These are phyloP conservation scores for Myxocyprinus asiaticus DNA, from an alignment of 2,113 vertebrate genomes.

Conservation along the genomic window DNA sequence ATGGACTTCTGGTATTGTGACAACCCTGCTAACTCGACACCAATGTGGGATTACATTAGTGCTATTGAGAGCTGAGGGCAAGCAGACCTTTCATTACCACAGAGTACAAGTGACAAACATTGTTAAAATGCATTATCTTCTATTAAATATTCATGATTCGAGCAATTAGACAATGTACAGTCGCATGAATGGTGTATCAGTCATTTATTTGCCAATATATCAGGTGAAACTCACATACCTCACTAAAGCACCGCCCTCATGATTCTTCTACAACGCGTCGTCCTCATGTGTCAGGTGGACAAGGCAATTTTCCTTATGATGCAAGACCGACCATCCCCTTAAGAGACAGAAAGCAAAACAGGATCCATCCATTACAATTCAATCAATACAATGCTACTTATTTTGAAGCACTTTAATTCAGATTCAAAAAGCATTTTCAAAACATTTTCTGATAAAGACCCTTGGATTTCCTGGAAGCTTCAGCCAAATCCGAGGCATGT, in stretches of 20 bases:
- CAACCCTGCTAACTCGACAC: too few species aligned
- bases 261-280: slow-evolving; percentile 10
- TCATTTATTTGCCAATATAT: neutral
- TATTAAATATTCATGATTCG: too few species aligned
- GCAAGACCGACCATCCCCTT: slow-evolving; percentile 29
- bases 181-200: neutral
- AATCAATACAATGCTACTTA: slow-evolving; percentile 18
- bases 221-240: slow-evolving; percentile 44
- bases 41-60: too few species aligned
- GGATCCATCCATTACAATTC: neutral
- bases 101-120: too few species aligned
- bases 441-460: neutral
- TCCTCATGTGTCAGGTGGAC: slow-evolving; percentile 38
- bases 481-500: neutral
- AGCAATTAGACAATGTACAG: neutral
- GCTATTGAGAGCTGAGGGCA: too few species aligned
- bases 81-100: too few species aligned
- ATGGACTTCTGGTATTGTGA: too few species aligned
- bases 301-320: slow-evolving; percentile 6
- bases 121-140: too few species aligned
- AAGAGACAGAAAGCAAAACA: neutral
- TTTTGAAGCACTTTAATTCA: neutral
- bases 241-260: slow-evolving; percentile 51
- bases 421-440: neutral
- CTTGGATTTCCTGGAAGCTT: neutral